Evolutionary conservation across 2,113 vertebrate species (phyloP), one percentile per base, ranked within the genome.

Genomic region (Potamarius usumacintae): DNA sequence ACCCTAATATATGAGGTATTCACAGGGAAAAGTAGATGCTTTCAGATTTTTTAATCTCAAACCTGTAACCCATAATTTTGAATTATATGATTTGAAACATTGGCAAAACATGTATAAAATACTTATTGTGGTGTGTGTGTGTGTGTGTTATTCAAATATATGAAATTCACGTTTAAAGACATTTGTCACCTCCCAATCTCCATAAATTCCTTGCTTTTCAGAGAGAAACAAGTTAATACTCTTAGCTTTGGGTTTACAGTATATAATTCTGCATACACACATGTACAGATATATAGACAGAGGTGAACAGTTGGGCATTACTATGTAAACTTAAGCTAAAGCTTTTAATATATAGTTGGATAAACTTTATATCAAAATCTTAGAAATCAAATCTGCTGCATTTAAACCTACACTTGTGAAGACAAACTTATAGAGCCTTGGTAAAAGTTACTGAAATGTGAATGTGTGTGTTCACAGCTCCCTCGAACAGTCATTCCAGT

Each of bases 321-420:
- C 52, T 57, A 53, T 74, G 55, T 58, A 30, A 58, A 15, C 57
- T 42, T 72, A 55, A 7, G 30, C n/a, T 57, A 42, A 84, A 84
- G 25, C 82, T 67, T 83, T 83, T 52, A 83, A 30, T 69, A 69
- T 30, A 18, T 60, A 84, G 52, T 67, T 55, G 50, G 52, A 30
- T 67, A 53, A 30, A 42, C 11, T 18, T 34, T 8, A 50, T 8
- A 72, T 42, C 4, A 50, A 58, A 74, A 72, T n/a, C 30, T 74
- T 42, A 74, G 34, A 58, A 76, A 50, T 85, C 11, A 42, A 42
- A 74, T 55, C 3, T 58, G 14, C 48, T 85, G 71, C 30, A 76
- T 76, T 76, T 85, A 25, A 57, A 52, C 57, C 52, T 77, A 22
- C 50, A 27, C 65, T 84, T 84, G 11, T 20, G 12, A 58, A 74